Evolutionary conservation across 2,113 vertebrate genomes (phyloP).

Genomic region (Paracanthobrama guichenoti): DNA sequence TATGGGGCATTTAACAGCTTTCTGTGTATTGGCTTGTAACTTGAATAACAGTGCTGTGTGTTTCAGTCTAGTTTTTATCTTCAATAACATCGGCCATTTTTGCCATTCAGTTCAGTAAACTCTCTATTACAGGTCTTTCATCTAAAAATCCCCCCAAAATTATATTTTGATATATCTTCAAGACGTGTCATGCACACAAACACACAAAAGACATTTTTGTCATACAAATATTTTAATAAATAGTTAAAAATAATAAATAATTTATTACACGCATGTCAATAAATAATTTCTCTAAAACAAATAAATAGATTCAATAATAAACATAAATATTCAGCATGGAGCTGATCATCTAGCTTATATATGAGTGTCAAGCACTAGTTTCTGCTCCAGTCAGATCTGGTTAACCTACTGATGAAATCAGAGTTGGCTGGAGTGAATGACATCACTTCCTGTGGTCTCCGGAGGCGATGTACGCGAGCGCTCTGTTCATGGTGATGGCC

Average conservation of each 20-base stretch:
- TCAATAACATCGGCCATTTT: no score
- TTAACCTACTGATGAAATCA: neutral
- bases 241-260: conserved; percentile 26
- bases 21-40: no score
- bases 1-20: no score
- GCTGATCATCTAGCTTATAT: conserved; percentile 2
- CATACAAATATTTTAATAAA: conserved; percentile 26
- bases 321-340: neutral
- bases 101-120: no score
- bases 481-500: conserved; percentile 79
- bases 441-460: conserved; percentile 65
- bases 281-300: conserved; percentile 7
- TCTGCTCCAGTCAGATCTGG: neutral
- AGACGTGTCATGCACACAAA: neutral
- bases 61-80: no score
- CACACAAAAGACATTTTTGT: neutral
- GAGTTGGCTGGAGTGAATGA: neutral
- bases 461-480: conserved; percentile 75
- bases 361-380: neutral
- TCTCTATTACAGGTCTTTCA: no score
- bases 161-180: neutral
- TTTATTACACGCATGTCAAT: neutral
- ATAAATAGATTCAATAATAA: neutral
- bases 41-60: no score
- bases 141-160: no score